Evolutionary conservation across 2,113 vertebrate species (phyloP).

Genomic region (Takifugu bimaculatus): DNA sequence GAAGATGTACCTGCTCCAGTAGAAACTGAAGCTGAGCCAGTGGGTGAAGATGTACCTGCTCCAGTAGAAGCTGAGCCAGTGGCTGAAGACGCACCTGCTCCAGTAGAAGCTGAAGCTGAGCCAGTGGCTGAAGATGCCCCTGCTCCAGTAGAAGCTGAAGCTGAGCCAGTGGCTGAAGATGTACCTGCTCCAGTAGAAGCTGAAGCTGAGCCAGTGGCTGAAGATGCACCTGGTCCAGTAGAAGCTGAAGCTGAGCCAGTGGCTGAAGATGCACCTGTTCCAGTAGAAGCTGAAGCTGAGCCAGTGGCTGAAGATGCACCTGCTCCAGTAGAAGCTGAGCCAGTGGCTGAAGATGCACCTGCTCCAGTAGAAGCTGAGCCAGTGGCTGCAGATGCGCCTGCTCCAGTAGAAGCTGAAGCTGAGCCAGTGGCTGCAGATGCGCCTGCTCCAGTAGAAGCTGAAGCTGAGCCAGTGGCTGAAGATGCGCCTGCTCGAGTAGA

Average conservation of each 20-base stretch:
- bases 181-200: not conserved
- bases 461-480: not conserved
- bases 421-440: too few species aligned
- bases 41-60: not conserved
- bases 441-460: not conserved
- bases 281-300: not conserved
- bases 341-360: slow-evolving; percentile 2
- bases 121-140: not conserved
- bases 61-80: not conserved
- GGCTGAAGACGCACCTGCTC: too few species aligned
- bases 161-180: too few species aligned
- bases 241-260: slow-evolving; percentile 7
- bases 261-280: too few species aligned
- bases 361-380: not conserved
- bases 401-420: slow-evolving; percentile 4
- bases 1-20: not conserved
- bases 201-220: not conserved
- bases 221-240: not conserved
- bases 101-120: not conserved
- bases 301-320: not conserved
- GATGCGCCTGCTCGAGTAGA: not conserved
- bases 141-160: not conserved
- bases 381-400: too few species aligned
- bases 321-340: not conserved
- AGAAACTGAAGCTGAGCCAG: not conserved